Conservation (phyloP, 2,113 vertebrate species). For the Chionomys nivalis region DNA sequence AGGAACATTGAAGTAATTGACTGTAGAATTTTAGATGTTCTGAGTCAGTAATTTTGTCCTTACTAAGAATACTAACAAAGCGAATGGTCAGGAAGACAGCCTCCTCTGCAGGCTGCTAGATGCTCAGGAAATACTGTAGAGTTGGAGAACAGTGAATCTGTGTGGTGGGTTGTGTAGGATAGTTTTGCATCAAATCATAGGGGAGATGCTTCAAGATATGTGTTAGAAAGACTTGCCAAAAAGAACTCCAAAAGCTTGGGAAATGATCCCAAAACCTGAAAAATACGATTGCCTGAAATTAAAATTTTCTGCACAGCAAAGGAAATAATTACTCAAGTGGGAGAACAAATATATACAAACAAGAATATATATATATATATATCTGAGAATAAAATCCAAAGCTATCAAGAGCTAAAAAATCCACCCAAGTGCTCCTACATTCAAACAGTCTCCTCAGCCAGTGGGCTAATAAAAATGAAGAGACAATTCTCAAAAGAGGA, state of each 20-base stretch:
- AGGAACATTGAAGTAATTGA: background rate
- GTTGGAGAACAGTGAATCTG: background rate
- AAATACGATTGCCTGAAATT: background rate
- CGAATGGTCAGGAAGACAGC: background rate
- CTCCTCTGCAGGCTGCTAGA: background rate
- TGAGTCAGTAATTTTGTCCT: slow-evolving; percentile 44
- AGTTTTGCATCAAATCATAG: background rate
- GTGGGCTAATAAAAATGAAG: background rate
- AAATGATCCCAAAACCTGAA: background rate
- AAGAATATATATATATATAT: background rate
- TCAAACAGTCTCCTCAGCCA: background rate
- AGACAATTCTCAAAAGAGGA: background rate
- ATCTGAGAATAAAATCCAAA: background rate
- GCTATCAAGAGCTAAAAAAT: background rate
- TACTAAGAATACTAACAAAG: slow-evolving; percentile 30
- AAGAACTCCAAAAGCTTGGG: background rate
- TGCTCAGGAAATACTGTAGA: background rate
- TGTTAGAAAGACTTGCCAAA: background rate
- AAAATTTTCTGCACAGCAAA: background rate
- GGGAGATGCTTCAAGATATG: background rate
- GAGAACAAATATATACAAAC: background rate
- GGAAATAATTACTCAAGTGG: background rate
- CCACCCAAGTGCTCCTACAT: background rate
- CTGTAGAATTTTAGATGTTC: background rate
- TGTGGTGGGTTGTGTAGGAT: background rate